A percentile compares a stretch with the other conserved stretches of the same genome.
phyloP scores from a whole-genome alignment of 2,888 invertebrate species.

The Mellilla xanthometata region DNA sequence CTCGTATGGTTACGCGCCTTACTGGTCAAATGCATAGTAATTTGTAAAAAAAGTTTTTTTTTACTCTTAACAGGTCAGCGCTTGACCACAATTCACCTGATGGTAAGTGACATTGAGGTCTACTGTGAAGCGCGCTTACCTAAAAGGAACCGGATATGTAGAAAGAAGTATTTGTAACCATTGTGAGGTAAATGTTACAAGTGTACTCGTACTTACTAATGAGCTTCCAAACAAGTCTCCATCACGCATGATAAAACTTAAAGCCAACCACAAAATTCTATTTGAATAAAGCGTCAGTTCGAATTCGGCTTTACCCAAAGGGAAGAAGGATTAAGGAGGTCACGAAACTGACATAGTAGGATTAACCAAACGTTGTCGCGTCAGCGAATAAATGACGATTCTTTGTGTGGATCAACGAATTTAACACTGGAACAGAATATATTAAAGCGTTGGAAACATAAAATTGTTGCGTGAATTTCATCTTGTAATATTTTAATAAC shows the following conservation, averaged over 20 bases:
- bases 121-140: no score
- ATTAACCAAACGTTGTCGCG: constrained; percentile 61
- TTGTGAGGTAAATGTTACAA: no score
- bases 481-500: no score
- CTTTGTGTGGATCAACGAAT: constrained; percentile 38
- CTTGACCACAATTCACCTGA: no score
- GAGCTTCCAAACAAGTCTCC: background rate
- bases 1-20: no score
- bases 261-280: constrained; percentile 39
- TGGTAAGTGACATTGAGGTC: no score
- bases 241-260: background rate
- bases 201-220: background rate
- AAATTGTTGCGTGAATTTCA: background rate
- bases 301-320: constrained; percentile 55
- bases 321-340: constrained; percentile 74
- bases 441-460: no score
- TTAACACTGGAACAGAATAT: constrained; percentile 37
- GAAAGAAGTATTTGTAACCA: no score
- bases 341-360: constrained; percentile 72
- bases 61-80: no score
- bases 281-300: constrained; percentile 58
- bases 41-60: no score
- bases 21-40: no score
- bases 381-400: constrained; percentile 69
- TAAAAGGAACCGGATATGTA: no score